Conservation (phyloP, 2,888 invertebrate species). For the Aricia artaxerxes region DNA sequence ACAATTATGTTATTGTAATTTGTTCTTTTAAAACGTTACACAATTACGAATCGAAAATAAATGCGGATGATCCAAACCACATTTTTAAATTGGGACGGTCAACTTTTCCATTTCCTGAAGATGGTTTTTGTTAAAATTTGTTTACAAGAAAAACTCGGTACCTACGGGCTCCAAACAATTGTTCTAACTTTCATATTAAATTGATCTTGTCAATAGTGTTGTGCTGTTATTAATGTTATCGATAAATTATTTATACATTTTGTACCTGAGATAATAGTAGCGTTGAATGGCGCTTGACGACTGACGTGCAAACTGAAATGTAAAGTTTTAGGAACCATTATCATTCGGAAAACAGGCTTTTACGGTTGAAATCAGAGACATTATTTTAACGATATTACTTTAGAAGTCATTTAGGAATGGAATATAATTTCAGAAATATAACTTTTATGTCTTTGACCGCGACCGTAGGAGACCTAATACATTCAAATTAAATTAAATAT, state of each 20-base stretch:
- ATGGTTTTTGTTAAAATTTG: slow-evolving; percentile 8
- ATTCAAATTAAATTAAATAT: no score
- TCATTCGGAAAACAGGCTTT: not conserved
- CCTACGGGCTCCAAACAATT: not conserved
- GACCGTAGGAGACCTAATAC: no score
- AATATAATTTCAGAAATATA: no score
- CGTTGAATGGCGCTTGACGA: not conserved
- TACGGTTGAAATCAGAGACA: not conserved
- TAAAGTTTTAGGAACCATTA: not conserved
- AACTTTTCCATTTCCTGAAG: slow-evolving; percentile 9
- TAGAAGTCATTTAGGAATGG: no score
- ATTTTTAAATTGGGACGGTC: slow-evolving; percentile 13
- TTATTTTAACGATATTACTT: not conserved
- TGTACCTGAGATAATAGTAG: not conserved
- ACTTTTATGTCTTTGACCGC: no score
- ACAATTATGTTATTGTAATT: not conserved
- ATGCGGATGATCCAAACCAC: slow-evolving; percentile 13
- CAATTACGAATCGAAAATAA: slow-evolving; percentile 5
- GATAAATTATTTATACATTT: not conserved
- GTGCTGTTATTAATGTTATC: not conserved
- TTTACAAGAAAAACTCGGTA: not conserved
- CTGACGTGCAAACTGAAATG: not conserved
- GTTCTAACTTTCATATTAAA: slow-evolving; percentile 20
- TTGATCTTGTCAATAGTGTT: slow-evolving; percentile 21
- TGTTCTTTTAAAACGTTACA: not conserved